Evolutionary conservation across 1,140 invertebrate genomes (phyloP), one percentile per base, ranked within the genome.

Genomic region (Formica selysi): DNA sequence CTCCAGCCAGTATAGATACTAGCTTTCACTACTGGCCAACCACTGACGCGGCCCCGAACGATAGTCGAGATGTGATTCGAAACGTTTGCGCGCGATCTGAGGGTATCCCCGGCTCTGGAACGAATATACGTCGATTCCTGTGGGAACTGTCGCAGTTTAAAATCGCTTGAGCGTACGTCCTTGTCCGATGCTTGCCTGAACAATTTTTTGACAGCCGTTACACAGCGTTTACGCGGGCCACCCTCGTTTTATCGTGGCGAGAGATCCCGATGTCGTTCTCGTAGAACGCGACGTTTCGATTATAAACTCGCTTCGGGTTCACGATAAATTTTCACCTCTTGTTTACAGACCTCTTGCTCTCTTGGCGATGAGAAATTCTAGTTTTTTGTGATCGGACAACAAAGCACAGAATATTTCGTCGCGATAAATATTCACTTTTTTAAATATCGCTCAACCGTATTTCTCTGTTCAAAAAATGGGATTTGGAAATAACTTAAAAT

Each of bases 41-140:
- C 26, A 62, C 41, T 81, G 68, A 54, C 62, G 64, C 67, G 67
- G n/a, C 51, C 62, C 61, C 51, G 41, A 85, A 74, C 73, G 81
- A 36, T 48, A 78, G 48, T 62, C 48, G 59, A 76, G 38, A 78
- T 86, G 65, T 68, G 76, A 87, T 89, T 89, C 78, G 71, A 88
- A 89, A 85, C 81, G 87, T 59, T 80, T 59, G 51, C 51, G 10
- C 41, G 79, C 87, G 83, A 29, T 76, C 62, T 71, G 73, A 68
- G 76, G 65, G 87, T 7, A 51, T 80, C 68, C 79, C 48, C 79
- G 70, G 16, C 36, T 6, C 22, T 11, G 26, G 16, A 57, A 51
- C 36, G 68, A 73, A 81, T 81, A 54, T 65, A 38, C 36, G 11
- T 73, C 38, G 67, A 36, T 73, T 80, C 79, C 79, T 73, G 76